Evolutionary conservation across 30 jellyfish, hydroid and myxozoan genomes (phyloP).

Genomic region (Aurelia sp.): DNA sequence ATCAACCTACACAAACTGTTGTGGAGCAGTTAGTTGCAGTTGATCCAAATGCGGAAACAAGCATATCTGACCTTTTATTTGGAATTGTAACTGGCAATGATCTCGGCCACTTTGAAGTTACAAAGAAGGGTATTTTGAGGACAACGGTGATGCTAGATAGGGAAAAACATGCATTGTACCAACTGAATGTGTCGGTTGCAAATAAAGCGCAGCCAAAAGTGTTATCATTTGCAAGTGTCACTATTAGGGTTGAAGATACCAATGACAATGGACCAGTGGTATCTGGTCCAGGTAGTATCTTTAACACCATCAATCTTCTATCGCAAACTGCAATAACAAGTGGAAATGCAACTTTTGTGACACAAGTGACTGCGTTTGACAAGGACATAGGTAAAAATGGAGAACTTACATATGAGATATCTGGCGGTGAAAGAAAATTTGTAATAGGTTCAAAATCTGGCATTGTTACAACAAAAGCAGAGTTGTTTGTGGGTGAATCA

Average conservation of each 20-base stretch:
- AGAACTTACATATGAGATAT: constrained; percentile 23
- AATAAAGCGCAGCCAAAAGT: constrained; percentile 27
- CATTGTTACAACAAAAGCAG: constrained; percentile 50
- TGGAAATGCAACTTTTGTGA: constrained; percentile 37
- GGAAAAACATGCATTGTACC: constrained; percentile 34
- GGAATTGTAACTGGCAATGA: constrained; percentile 70
- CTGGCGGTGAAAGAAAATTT: constrained; percentile 6
- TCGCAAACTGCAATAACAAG: constrained; percentile 51
- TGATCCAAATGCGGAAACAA: constrained; percentile 51
- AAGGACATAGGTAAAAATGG: constrained; percentile 70
- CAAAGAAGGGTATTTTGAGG: constrained; percentile 30
- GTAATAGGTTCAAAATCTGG: constrained; percentile 65
- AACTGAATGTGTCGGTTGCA: constrained; percentile 59
- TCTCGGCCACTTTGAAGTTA: constrained; percentile 57
- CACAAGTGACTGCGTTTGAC: constrained; percentile 68
- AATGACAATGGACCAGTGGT: constrained; percentile 89
- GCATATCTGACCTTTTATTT: constrained; percentile 20
- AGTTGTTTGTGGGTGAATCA: constrained; percentile 22
- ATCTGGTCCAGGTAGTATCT: background rate
- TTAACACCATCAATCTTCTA: background rate
- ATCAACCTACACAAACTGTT: constrained; percentile 41
- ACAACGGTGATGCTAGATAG: constrained; percentile 54
- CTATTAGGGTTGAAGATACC: constrained; percentile 73
- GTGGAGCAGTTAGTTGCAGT: constrained; percentile 63
- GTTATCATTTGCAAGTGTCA: constrained; percentile 68